phyloP scores from a whole-genome alignment of 2,113 vertebrate species.

The Ictalurus furcatus region DNA sequence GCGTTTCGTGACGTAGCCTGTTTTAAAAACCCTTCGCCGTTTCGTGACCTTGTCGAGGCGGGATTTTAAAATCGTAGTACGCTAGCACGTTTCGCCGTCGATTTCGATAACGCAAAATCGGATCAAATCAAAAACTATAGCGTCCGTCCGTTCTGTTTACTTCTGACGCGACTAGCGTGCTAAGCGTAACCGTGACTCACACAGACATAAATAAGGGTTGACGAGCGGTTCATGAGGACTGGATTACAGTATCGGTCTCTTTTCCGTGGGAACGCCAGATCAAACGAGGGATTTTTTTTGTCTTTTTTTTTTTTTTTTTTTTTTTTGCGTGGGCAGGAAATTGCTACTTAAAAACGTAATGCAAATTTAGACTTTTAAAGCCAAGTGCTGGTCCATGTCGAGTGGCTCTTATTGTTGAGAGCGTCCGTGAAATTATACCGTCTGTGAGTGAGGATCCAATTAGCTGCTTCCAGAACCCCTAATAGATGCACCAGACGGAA shows the following conservation, averaged over 20 bases:
- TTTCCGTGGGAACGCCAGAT: too few relatives aligned
- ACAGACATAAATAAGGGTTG: neutral
- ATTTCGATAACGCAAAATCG: neutral
- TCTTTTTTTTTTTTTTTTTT: too few relatives aligned
- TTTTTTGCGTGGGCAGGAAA: constrained; percentile 13
- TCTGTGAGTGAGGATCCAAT: neutral
- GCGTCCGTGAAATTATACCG: constrained; percentile 3
- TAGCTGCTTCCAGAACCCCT: neutral
- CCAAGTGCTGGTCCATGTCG: neutral
- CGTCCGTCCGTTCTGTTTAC: neutral
- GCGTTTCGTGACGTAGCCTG: neutral
- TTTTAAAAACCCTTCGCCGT: neutral
- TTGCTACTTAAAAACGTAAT: neutral
- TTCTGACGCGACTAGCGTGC: neutral
- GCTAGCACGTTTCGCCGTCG: neutral
- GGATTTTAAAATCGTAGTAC: neutral
- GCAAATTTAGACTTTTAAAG: neutral
- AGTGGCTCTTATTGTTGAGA: constrained; percentile 21
- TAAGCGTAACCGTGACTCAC: neutral
- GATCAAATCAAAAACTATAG: neutral
- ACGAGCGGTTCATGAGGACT: neutral
- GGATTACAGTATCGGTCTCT: neutral
- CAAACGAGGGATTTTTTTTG: neutral
- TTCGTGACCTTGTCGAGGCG: neutral
- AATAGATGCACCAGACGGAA: neutral